Base-by-base conservation (phyloP, 1,140 invertebrate species). In the Drosophila parvula region DNA sequence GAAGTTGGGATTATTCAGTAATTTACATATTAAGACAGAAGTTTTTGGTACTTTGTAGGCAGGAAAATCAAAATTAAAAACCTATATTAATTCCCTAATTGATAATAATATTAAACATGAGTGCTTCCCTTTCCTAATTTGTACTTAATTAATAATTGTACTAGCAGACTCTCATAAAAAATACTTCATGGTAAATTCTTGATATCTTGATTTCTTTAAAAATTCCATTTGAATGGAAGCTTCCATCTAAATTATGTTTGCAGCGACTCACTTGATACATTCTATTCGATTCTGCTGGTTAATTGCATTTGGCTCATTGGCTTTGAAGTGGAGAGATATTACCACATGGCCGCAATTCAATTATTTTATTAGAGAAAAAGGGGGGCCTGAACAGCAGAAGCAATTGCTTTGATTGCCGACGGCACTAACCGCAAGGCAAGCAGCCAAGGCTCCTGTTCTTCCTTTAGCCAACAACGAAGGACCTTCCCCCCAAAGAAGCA, bases 311-410 rank as follows among this genome's bases (percentile, higher is more conserved):
- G 53, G 56, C 63, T 74, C 68, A 76, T 86, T 82, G 64, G 67
- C 83, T 86, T 86, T 89, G 79, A 88, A 78, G 76, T 86, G 62
- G 63, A 47, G 63, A 58, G 57, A 74, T 75, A 58, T 62, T 78
- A 80, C 83, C 84, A 74, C 83, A 88, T 86, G 75, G 79, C 83
- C 83, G 65, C 82, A 89, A 88, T 74, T 83, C 68, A 88, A 88
- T 88, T 88, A 88, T 80, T 88, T 79, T 83, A 88, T 83, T 88
- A 88, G 75, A 85, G 59, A 67, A 73, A 64, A 77, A 45, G 51
- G 45, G 45, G 45, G 50, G 30, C 41, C 61, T 27, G 41, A 60
- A 48, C 18, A 28, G 79, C 75, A 60, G 68, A 74, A 74, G 79
- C 73, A 89, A 83, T 83, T 83, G 80, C 83, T 88, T 89, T 88